phyloP scores from a whole-genome alignment of 2,888 invertebrate species.

The Dynastes grantii region DNA sequence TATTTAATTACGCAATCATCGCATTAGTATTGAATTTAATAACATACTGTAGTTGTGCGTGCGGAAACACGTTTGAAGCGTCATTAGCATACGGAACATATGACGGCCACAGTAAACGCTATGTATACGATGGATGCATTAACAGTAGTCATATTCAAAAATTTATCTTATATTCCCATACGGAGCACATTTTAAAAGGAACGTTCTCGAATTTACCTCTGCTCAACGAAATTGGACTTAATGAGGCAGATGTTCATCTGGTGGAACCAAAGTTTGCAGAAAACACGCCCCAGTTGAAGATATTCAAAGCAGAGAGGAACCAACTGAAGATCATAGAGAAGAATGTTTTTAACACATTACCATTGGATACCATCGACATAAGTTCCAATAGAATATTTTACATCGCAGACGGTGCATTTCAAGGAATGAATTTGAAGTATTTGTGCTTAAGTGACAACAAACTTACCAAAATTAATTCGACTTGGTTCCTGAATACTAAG shows the following conservation, averaged over 20 bases:
- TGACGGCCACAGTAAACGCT: too few species aligned
- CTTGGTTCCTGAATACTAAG: not conserved
- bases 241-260: not conserved
- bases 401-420: not conserved
- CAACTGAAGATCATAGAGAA: not conserved
- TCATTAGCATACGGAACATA: too few species aligned
- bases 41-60: too few species aligned
- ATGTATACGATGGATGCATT: not conserved
- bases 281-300: not conserved
- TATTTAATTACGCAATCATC: too few species aligned
- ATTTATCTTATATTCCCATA: not conserved
- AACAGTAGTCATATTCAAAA: not conserved
- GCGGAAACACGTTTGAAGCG: too few species aligned
- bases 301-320: not conserved
- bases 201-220: not conserved
- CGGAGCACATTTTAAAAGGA: not conserved
- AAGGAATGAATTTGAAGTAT: not conserved
- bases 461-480: not conserved
- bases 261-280: constrained; percentile 10
- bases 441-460: not conserved
- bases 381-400: constrained; percentile 1
- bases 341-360: not conserved
- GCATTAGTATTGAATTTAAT: too few species aligned
- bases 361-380: not conserved
- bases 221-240: not conserved